Evolutionary conservation across 2,113 vertebrate species (phyloP), one percentile per base, ranked within the genome.

Genomic region (Cyanoderma ruficeps): DNA sequence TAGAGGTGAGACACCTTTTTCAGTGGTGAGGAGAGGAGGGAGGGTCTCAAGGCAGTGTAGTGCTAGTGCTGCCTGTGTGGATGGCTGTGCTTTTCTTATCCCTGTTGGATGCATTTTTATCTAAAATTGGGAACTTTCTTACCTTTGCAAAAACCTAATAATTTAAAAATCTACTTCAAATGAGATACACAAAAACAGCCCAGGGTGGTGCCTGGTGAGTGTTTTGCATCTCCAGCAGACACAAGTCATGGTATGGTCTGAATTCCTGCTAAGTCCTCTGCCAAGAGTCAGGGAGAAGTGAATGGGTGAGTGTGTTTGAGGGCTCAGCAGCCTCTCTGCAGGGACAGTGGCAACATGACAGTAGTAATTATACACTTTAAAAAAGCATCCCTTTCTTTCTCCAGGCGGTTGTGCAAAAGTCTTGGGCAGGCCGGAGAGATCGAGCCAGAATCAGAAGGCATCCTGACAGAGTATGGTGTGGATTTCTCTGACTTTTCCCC

Each of bases 381-480:
- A 57, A 83, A 67, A 39, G 2, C 61, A 67, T 71, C 47, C 25
- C 44, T 61, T 93, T 85, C 64, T 86, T 44, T 95, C 82, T 90
- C 41, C 83, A 99, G 99, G 93, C 98, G 96, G 25, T 97, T 99
- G 83, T 97, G 98, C 39, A 99, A 99, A 97, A 99, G 98, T 19
- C 98, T 99, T 79, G 99, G 99, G 10, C 98, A 99, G 92, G 99
- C 99, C 0, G 99, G 99, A 55, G 99, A 99, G 87, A 99, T 99
- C 3, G 99, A 99, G 86, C 99, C 99, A 0, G 99, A 99, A 97
- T 99, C 99, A 0, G 99, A 99, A 96, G 99, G 99, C 52, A 99
- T 99, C 93, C 97, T 99, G 92, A 98, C 44, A 0, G 99, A 99
- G 72, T 99, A 99, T 1, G 99, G 99, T 10, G 98, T 99, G 14